phyloP scores from a whole-genome alignment of 1,140 invertebrate genomes.

The Scaptodrosophila lebanonensis region DNA sequence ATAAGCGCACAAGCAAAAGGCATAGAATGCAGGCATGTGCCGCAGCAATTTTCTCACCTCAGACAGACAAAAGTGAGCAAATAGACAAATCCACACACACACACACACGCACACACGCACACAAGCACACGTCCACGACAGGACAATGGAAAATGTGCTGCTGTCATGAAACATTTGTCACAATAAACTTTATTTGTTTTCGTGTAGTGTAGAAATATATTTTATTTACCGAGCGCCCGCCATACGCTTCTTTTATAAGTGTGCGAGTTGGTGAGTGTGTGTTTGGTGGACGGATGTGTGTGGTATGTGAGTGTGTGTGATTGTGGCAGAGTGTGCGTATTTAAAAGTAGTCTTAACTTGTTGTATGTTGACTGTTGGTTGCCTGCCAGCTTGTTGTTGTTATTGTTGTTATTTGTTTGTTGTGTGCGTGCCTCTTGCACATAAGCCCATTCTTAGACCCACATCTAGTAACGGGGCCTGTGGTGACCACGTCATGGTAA shows the following conservation, averaged over 20 bases:
- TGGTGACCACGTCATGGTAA: too few species aligned
- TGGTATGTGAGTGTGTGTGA: conserved; percentile 14
- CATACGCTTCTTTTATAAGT: too few species aligned
- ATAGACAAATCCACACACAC: too few species aligned
- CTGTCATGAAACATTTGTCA: conserved; percentile 75
- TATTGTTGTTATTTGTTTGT: conserved; percentile 5
- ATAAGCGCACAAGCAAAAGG: conserved; percentile 11
- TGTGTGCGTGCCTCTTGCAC: conserved; percentile 51
- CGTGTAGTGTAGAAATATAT: conserved; percentile 41
- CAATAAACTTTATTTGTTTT: conserved; percentile 75
- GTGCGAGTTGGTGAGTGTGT: too few species aligned
- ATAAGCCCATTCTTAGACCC: too few species aligned
- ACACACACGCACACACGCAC: background rate
- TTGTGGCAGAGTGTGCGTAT: conserved; percentile 21
- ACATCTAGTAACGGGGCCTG: too few species aligned
- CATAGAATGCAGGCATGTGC: too few species aligned
- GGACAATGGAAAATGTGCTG: conserved; percentile 44
- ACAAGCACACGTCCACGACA: conserved; percentile 16
- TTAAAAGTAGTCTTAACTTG: conserved; percentile 61
- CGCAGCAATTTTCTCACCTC: too few species aligned
- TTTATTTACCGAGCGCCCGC: conserved; percentile 47
- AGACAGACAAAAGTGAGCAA: too few species aligned
- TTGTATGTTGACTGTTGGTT: conserved; percentile 48
- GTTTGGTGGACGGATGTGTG: background rate
- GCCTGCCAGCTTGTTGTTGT: conserved; percentile 32